Base-by-base conservation (phyloP, 2,113 vertebrate species). In the Embiotoca jacksoni region DNA sequence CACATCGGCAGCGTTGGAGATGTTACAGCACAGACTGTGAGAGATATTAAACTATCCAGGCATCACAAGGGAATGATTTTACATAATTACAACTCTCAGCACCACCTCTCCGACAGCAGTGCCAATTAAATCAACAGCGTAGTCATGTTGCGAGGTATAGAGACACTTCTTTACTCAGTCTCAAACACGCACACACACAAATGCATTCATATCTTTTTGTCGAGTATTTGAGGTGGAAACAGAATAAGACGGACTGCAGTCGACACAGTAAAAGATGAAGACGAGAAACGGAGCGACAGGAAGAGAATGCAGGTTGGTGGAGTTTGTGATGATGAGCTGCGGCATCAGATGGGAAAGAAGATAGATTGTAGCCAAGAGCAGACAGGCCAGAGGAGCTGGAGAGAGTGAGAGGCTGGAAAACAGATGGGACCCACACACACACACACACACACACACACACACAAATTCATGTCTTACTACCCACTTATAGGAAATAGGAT, bases 341-440 rank as follows among this genome's bases (percentile, higher is more conserved):
- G 39, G 30, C 75, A 59, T 85, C 72, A 85, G 72, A 78, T 78
- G 77, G 77, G n/a, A 72, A 54, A 14, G 64, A 72, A 79, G 81
- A 79, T 16, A n/a, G 53, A 88, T 62, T 15, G 7, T 49, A 52
- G 76, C 77, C 82, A 72, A 83, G 63, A 80, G 73, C 72, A 72
- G 72, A 49, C 0, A 75, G 36, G n/a, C 39, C 2, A 9, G 36
- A 68, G 62, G 77, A 72, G 61, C 75, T 47, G 69, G 57, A 74
- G 56, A 46, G 64, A 23, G 23, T 23, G 50, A 70, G 80, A 63
- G 72, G 74, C 61, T 75, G 68, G 37, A 82, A 87, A 85, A 82
- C 85, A 87, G 84, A 90, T 75, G 77, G 85, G 81, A 69, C 70
- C 30, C 65, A 13, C 73, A 64, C 52, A 74, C 37, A 78, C 70